These are phyloP conservation scores for Montipora capricornis DNA, from an alignment of 64 coral and sea anemone genomes.

Conservation along the genomic window DNA sequence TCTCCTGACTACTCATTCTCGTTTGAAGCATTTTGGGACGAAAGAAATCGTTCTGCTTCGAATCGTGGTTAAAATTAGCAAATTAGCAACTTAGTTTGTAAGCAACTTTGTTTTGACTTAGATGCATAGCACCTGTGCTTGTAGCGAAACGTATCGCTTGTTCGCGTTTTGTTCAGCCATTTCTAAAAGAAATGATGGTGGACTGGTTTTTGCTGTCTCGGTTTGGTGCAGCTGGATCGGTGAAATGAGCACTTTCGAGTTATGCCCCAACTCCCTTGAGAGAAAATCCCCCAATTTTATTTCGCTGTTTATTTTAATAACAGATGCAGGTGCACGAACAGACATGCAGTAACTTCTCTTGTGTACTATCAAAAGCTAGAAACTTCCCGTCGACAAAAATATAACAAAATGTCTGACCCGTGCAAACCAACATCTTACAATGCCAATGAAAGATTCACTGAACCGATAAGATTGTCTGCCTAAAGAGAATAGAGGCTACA, in stretches of 20 bases:
- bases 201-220: background rate
- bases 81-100: background rate
- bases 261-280: background rate
- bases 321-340: background rate
- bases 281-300: background rate
- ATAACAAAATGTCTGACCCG: background rate
- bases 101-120: slow-evolving; percentile 6
- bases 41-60: too few relatives aligned
- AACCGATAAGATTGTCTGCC: background rate
- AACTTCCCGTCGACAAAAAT: background rate
- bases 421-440: background rate
- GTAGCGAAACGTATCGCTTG: background rate
- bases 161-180: background rate
- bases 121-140: background rate
- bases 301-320: background rate
- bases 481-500: background rate
- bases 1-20: background rate
- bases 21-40: background rate
- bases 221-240: background rate
- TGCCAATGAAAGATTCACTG: background rate
- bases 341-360: background rate
- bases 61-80: too few relatives aligned
- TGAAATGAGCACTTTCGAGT: background rate
- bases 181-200: background rate
- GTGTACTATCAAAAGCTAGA: background rate